Percentiles rank a stretch among this genome's conserved stretches.
phyloP scores from a whole-genome alignment of 2,113 vertebrate species.

The Ophiodon elongatus region DNA sequence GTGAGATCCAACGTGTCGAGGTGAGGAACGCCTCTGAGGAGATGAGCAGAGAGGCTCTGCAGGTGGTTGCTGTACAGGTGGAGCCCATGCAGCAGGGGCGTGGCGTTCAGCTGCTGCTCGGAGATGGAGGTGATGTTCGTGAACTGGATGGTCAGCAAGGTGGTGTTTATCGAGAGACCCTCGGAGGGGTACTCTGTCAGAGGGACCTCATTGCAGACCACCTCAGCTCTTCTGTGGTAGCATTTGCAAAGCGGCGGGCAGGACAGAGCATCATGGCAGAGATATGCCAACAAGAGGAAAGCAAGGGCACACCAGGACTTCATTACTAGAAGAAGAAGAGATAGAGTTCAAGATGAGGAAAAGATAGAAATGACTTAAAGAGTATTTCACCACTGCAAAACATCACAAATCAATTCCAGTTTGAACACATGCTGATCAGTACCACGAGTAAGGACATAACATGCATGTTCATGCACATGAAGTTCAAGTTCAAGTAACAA shows the following conservation, averaged over 20 bases:
- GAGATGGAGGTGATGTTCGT: slow-evolving; percentile 84
- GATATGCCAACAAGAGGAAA: slow-evolving; percentile 59
- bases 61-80: slow-evolving; percentile 88
- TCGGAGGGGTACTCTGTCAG: slow-evolving; percentile 75
- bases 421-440: neutral
- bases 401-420: slow-evolving; percentile 1
- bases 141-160: slow-evolving; percentile 85
- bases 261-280: slow-evolving; percentile 62
- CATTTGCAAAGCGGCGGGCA: slow-evolving; percentile 81
- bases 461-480: neutral
- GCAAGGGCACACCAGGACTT: slow-evolving; percentile 34
- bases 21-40: slow-evolving; percentile 78
- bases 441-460: neutral
- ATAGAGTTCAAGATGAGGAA: neutral
- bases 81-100: slow-evolving; percentile 82
- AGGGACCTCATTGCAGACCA: slow-evolving; percentile 80
- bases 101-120: slow-evolving; percentile 64
- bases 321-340: slow-evolving; percentile 62
- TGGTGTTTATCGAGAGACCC: slow-evolving; percentile 74
- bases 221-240: slow-evolving; percentile 71
- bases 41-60: slow-evolving; percentile 68
- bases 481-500: slow-evolving; percentile 13
- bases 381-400: slow-evolving; percentile 8
- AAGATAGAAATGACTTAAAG: neutral
- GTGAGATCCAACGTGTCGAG: slow-evolving; percentile 88